phyloP scores from a whole-genome alignment of 1,140 invertebrate species.

The Trachelipus rathkii region DNA sequence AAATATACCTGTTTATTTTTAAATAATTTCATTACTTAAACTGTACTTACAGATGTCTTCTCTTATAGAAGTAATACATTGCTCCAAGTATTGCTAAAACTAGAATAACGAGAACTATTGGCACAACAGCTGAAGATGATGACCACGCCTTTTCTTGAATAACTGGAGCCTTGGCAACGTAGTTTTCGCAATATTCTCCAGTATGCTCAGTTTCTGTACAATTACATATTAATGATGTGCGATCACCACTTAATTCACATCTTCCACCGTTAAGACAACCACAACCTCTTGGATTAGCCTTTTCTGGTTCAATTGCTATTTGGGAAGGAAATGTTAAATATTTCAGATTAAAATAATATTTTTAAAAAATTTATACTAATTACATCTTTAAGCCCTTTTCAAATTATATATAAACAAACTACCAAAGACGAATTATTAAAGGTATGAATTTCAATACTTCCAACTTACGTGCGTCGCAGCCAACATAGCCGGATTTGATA shows the following conservation, averaged over 20 bases:
- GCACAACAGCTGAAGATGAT: slow-evolving; percentile 36
- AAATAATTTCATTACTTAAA: not conserved
- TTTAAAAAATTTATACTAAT: too few species aligned
- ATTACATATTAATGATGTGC: slow-evolving; percentile 59
- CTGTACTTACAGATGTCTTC: slow-evolving; percentile 36
- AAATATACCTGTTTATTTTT: too few species aligned
- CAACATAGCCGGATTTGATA: slow-evolving; percentile 47
- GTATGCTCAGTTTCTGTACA: slow-evolving; percentile 63
- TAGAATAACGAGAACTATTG: slow-evolving; percentile 64
- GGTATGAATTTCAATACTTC: too few species aligned
- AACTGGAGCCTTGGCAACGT: slow-evolving; percentile 47
- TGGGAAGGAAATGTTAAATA: slow-evolving; percentile 5
- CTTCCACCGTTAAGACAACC: slow-evolving; percentile 81
- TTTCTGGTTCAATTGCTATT: slow-evolving; percentile 66
- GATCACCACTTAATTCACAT: slow-evolving; percentile 59
- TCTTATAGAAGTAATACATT: slow-evolving; percentile 40
- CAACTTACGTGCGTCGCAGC: slow-evolving; percentile 46
- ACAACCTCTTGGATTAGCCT: slow-evolving; percentile 70
- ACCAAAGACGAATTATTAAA: too few species aligned
- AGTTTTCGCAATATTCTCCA: slow-evolving; percentile 65
- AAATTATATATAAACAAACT: too few species aligned
- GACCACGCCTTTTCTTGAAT: slow-evolving; percentile 33
- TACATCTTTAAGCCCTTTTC: too few species aligned
- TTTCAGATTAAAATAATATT: too few species aligned
- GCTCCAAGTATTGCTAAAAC: slow-evolving; percentile 34